Conservation (phyloP, 2,888 invertebrate species). For the Scaeva pyrastri region DNA sequence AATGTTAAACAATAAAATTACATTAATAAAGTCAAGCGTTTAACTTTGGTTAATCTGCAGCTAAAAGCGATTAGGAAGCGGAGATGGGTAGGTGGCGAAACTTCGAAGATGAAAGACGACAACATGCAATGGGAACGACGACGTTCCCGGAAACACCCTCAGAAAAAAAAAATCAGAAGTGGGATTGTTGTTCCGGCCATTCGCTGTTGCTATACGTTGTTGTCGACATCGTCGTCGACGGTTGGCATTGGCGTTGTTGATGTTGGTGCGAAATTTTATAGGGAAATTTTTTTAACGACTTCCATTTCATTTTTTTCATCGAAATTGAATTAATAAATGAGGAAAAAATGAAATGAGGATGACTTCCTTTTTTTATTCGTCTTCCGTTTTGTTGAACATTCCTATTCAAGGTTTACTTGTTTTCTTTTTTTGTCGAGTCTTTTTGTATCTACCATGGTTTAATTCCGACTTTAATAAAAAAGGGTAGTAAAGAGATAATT, state of each 20-base stretch:
- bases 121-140: not conserved
- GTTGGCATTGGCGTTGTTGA: not conserved
- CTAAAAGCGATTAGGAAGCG: constrained; percentile 34
- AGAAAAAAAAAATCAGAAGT: constrained; percentile 25
- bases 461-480: too few relatives aligned
- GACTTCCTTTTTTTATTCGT: constrained; percentile 62
- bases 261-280: constrained; percentile 17
- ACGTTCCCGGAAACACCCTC: constrained; percentile 2
- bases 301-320: constrained; percentile 57
- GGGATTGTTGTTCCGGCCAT: constrained; percentile 5
- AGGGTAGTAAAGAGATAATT: too few relatives aligned
- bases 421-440: not conserved
- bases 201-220: not conserved
- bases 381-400: constrained; percentile 39
- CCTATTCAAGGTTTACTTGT: not conserved
- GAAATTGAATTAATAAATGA: constrained; percentile 73
- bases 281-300: constrained; percentile 69
- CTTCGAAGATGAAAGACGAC: not conserved
- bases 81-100: not conserved
- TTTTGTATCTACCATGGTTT: too few relatives aligned
- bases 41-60: constrained; percentile 69
- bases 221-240: not conserved
- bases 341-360: constrained; percentile 68
- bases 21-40: constrained; percentile 72
- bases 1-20: constrained; percentile 72